phyloP scores from a whole-genome alignment of 2,888 invertebrate species.

The Sisyra terminalis region DNA sequence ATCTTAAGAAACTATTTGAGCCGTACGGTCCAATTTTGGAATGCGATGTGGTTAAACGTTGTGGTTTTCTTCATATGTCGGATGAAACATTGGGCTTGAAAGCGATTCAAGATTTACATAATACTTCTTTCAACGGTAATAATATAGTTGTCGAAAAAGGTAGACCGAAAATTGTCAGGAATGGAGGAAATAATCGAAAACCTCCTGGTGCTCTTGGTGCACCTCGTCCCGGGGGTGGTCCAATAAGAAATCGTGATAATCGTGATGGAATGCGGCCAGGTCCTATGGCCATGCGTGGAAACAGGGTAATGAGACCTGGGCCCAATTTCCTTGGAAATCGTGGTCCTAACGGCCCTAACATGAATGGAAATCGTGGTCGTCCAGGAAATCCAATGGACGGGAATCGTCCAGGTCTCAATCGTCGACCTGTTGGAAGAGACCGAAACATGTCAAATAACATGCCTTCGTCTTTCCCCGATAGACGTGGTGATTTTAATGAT shows the following conservation, averaged over 20 bases:
- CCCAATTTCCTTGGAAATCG: constrained; percentile 24
- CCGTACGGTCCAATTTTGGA: constrained; percentile 79
- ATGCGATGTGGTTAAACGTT: constrained; percentile 88
- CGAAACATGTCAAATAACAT: constrained; percentile 5
- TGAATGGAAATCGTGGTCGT: neutral
- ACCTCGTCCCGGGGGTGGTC: constrained; percentile 21
- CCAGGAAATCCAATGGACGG: too few relatives aligned
- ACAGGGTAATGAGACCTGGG: constrained; percentile 28
- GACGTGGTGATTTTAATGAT: constrained; percentile 13
- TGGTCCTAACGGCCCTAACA: constrained; percentile 11
- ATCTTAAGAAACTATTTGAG: constrained; percentile 66
- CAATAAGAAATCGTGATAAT: constrained; percentile 12
- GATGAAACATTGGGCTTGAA: constrained; percentile 64
- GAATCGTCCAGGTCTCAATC: constrained; percentile 9
- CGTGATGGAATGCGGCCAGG: constrained; percentile 35
- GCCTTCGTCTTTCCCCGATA: constrained; percentile 15
- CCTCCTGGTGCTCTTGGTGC: constrained; percentile 31
- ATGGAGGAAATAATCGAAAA: constrained; percentile 37
- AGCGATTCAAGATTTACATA: constrained; percentile 67
- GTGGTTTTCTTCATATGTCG: constrained; percentile 87
- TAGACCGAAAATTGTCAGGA: constrained; percentile 36
- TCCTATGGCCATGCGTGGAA: constrained; percentile 34
- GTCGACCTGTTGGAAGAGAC: constrained; percentile 19
- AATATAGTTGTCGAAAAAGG: constrained; percentile 74
- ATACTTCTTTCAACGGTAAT: constrained; percentile 66